phyloP scores from a whole-genome alignment of 2,888 invertebrate genomes.

The Folsomia candida region DNA sequence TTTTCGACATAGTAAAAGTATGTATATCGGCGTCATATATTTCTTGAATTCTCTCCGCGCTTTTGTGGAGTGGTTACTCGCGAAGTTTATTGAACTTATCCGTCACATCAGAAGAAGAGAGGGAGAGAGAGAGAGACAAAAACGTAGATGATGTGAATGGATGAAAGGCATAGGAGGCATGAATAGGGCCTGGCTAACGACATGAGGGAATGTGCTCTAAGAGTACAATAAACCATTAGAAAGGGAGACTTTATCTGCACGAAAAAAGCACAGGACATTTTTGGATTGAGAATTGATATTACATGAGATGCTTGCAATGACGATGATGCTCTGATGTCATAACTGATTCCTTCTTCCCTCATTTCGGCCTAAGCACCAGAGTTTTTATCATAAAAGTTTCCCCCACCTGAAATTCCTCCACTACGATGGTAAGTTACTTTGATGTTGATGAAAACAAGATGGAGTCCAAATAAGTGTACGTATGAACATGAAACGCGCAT shows the following conservation, averaged over 20 bases:
- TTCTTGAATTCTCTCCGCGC: too few relatives aligned
- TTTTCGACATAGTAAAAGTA: too few relatives aligned
- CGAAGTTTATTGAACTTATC: neutral
- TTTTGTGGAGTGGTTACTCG: too few relatives aligned
- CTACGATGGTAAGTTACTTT: too few relatives aligned
- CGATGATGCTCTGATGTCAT: slow-evolving; percentile 37
- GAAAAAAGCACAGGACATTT: neutral
- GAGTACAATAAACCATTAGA: slow-evolving; percentile 13
- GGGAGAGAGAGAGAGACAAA: neutral
- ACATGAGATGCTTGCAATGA: neutral
- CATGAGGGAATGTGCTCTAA: slow-evolving; percentile 14
- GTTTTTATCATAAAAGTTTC: too few relatives aligned
- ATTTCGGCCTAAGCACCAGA: slow-evolving; percentile 12
- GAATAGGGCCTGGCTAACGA: slow-evolving; percentile 13
- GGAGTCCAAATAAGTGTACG: too few relatives aligned
- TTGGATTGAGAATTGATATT: slow-evolving; percentile 12
- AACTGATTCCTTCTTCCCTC: slow-evolving; percentile 36
- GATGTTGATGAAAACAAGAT: too few relatives aligned
- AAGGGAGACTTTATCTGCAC: slow-evolving; percentile 13
- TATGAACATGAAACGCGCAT: too few relatives aligned
- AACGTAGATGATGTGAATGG: slow-evolving; percentile 2
- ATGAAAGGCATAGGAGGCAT: neutral
- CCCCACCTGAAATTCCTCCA: too few relatives aligned
- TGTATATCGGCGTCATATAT: too few relatives aligned
- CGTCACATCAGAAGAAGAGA: neutral